Evolutionary conservation across 2,113 vertebrate genomes (phyloP), one percentile per base, ranked within the genome.

Genomic region (Hystrix brachyura): DNA sequence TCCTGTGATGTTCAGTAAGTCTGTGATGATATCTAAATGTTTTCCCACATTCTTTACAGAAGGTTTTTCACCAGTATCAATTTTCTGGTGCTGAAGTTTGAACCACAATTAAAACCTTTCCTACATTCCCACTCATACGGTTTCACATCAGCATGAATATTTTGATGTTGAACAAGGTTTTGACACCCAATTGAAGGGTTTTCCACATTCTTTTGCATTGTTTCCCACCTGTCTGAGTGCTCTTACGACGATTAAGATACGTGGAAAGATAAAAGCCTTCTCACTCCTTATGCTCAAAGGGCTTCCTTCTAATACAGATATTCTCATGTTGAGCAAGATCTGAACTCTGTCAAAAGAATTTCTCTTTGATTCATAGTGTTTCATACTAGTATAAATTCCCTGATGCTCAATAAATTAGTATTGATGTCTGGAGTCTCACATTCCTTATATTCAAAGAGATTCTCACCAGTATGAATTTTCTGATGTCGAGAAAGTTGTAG

Each of bases 381-480:
- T 87, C 59, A 43, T 1, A 91, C n/a, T 10, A 67, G 38, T 67
- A 87, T 94, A 60, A 94, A 76, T 76, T 87, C 59, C 74, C 17
- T 51, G 14, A 67, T 74, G 38, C 12, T 43, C 23, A 60, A 3
- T 19, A 74, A 81, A 9, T 15, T 65, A 34, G 67, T 43, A 91
- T 32, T 71, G 65, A 87, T n/a, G 7, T 29, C 82, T 53, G 55
- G 74, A 43, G n/a, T 90, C 89, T 48, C 55, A 79, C 62, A 85
- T 79, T 72, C 32, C 38, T 94, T 87, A 82, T 27, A 91, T 38
- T 81, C 48, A 48, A 15, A 86, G 32, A n/a, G 64, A 53, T 90
- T 93, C n/a, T 71, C n/a, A 60, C 38, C 59, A 79, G 46, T 89
- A 89, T 93, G 86, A 78, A 62, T 69, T 57, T 72, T 76, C 48